A percentile compares a stretch with the other conserved stretches of the same genome.
These are phyloP conservation scores for Bombus turneri DNA, from an alignment of 1,140 invertebrate species.

Conservation along the genomic window DNA sequence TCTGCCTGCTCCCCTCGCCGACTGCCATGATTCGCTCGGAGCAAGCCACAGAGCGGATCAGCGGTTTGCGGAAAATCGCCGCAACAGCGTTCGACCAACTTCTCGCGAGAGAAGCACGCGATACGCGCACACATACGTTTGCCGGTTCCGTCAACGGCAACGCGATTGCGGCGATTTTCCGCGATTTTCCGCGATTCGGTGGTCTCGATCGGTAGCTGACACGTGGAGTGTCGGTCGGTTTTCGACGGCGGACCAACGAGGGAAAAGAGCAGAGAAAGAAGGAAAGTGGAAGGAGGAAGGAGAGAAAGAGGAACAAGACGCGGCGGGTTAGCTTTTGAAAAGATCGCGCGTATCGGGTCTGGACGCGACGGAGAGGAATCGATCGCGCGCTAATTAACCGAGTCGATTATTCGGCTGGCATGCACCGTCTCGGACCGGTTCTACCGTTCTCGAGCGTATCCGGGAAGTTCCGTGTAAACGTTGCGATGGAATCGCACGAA, in stretches of 20 bases:
- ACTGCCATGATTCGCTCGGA: accelerated
- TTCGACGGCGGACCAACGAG: no score
- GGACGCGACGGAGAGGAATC: neutral
- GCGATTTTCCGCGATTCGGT: no score
- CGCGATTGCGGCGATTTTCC: no score
- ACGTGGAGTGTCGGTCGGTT: no score
- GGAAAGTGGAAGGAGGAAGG: no score
- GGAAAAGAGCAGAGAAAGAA: accelerated
- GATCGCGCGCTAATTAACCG: constrained; percentile 46
- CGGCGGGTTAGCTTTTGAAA: no score
- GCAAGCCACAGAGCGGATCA: accelerated
- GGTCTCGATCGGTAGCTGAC: accelerated
- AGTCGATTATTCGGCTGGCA: constrained; percentile 38
- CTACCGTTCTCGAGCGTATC: constrained; percentile 47
- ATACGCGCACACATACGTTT: no score
- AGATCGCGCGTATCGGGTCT: no score
- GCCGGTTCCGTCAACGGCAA: accelerated
- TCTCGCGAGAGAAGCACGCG: no score
- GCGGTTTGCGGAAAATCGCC: no score
- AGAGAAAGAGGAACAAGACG: no score
- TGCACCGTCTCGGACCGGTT: constrained; percentile 38
- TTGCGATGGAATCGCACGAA: constrained; percentile 18
- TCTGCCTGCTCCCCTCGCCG: neutral
- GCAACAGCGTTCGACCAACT: no score
- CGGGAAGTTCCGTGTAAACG: constrained; percentile 32